Conservation (phyloP, 2,888 invertebrate genomes). For the Colletes collaris region DNA sequence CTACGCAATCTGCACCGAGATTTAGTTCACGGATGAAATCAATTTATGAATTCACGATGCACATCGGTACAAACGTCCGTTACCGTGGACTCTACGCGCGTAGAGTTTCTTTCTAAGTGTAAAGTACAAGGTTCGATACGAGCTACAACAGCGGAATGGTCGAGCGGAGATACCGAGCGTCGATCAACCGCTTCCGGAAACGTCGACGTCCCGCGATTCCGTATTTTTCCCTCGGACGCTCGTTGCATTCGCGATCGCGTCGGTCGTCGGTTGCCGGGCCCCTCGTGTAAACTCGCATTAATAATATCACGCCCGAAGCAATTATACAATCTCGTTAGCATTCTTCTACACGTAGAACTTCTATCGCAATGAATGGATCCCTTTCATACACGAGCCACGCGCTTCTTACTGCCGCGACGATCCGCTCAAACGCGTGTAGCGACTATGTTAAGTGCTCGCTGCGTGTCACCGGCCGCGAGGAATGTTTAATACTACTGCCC, state of each 20-base stretch:
- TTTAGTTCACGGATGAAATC: neutral
- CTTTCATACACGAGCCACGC: constrained; percentile 66
- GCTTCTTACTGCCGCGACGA: constrained; percentile 50
- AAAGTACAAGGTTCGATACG: neutral
- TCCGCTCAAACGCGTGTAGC: constrained; percentile 54
- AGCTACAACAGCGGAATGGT: neutral
- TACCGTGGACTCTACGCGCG: neutral
- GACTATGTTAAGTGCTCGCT: constrained; percentile 30
- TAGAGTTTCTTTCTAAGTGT: neutral
- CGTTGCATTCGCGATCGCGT: constrained; percentile 30
- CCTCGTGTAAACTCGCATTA: constrained; percentile 37
- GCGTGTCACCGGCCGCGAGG: constrained; percentile 23
- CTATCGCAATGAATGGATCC: constrained; percentile 63
- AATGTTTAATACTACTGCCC: constrained; percentile 11
- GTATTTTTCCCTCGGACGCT: constrained; percentile 23
- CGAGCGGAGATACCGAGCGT: constrained; percentile 6
- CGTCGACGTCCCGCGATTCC: constrained; percentile 16
- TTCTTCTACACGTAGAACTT: constrained; percentile 56
- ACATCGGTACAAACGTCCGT: too few relatives aligned
- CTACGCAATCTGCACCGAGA: neutral
- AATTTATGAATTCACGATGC: neutral
- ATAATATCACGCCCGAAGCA: constrained; percentile 52
- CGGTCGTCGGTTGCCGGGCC: neutral
- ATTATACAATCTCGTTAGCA: constrained; percentile 67
- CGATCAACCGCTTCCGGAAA: constrained; percentile 41